Evolutionary conservation across 2,113 vertebrate genomes (phyloP), one percentile per base, ranked within the genome.

Genomic region (Mastomys natalensis): DNA sequence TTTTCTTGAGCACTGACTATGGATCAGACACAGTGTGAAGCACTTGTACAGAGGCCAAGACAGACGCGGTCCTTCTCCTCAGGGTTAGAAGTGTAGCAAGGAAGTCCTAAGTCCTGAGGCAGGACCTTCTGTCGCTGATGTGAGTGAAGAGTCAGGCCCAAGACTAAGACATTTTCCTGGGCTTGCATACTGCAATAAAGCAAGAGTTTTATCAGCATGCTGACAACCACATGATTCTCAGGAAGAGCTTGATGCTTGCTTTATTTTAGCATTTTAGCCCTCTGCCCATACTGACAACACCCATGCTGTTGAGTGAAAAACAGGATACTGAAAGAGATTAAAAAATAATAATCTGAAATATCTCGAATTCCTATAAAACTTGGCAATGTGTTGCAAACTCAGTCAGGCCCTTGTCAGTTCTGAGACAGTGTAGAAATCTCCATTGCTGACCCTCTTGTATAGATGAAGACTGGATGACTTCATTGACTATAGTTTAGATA

Each of bases 121-220:
- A 60, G 45, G 34, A 29, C 8, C 64, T 78, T 73, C 78, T 82
- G 17, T 29, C 37, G 77, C 58, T 88, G 21, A 7, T 88, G 62
- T 48, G 7, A 93, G 24, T 60, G 5, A 73, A 70, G 74, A 84
- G 60, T 84, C 9, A 8, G 29, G 58, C 43, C 40, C 64, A 87
- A 93, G 53, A 90, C 13, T 62, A 95, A 72, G 72, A 82, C 62
- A 66, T 55, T 90, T 90, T 74, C 82, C 22, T 51, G 60, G 40
- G 22, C 51, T 92, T 22, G 15, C 19, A 90, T 24, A 10, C 17
- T 68, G 37, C 13, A 43, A n/a, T 77, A 68, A 80, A 85, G 68
- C n/a, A 70, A 58, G 34, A 29, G 24, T 12, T 80, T 1, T 48
- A n/a, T 16, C 60, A 84, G 74, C 58, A 34, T 66, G 72, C 51